Percentiles rank a stretch among this genome's conserved stretches.
phyloP scores from a whole-genome alignment of 2,888 invertebrate genomes.

The Acrocyrtus sp. region DNA sequence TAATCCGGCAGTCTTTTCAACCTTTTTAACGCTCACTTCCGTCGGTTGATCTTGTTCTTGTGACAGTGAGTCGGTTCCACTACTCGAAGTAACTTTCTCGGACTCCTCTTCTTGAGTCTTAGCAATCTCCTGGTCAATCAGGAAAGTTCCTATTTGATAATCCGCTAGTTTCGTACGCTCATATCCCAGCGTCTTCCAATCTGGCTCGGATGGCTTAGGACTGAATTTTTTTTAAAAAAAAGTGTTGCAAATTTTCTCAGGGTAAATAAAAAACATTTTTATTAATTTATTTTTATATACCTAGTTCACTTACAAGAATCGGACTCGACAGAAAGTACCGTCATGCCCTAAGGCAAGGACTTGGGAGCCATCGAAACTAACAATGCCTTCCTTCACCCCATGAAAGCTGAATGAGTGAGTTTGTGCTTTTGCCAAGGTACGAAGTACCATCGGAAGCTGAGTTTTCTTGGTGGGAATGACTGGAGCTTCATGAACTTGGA shows the following conservation, averaged over 20 bases:
- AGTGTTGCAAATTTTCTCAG: not conserved
- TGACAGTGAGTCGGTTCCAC: slow-evolving; percentile 39
- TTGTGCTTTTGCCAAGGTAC: slow-evolving; percentile 40
- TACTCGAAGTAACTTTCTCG: not conserved
- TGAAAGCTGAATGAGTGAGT: slow-evolving; percentile 55
- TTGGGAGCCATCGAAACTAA: slow-evolving; percentile 58
- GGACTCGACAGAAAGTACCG: slow-evolving; percentile 54
- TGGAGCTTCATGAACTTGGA: slow-evolving; percentile 51
- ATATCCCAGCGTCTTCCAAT: slow-evolving; percentile 52
- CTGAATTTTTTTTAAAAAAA: slow-evolving; percentile 4
- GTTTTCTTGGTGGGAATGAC: slow-evolving; percentile 30
- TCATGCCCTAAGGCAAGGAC: slow-evolving; percentile 57
- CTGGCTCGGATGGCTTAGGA: slow-evolving; percentile 38
- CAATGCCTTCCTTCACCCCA: slow-evolving; percentile 57
- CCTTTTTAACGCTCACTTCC: not conserved
- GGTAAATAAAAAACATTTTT: not conserved
- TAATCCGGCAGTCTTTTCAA: not conserved
- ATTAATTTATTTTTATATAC: too few relatives aligned
- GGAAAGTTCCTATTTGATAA: slow-evolving; percentile 43
- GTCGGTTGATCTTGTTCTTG: slow-evolving; percentile 38
- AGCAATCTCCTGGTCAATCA: slow-evolving; percentile 41
- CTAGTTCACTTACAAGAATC: slow-evolving; percentile 42
- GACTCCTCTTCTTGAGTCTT: slow-evolving; percentile 40
- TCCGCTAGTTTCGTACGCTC: slow-evolving; percentile 45
- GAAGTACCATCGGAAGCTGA: slow-evolving; percentile 33